Base-by-base conservation (phyloP, 2,888 invertebrate species). In the Cerastoderma edule region DNA sequence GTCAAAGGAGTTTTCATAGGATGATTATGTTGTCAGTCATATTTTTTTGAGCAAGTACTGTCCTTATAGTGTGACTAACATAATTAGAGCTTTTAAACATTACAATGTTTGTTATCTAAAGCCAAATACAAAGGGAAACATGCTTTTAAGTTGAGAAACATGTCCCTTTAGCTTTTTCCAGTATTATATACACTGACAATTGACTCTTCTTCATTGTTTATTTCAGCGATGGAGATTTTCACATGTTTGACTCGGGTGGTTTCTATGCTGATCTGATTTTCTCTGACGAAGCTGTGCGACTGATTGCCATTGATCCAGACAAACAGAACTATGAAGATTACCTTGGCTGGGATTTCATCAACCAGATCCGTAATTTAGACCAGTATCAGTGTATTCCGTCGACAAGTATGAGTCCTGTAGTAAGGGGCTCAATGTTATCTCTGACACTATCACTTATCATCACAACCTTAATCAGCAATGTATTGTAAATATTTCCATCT, bases 241-340 rank as follows among this genome's bases (percentile, higher is more conserved):
- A 97, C 90, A 97, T 99, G 98, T 99, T 98, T 93, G 95, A 95
- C 83, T 98, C 98, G 0, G 94, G 94, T 4, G 95, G 96, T 0
- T 97, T 97, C 0, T 96, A 95, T 93, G 95, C 96, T 48, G 99
- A 99, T 93, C 94, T 99, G 27, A 97, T 99, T 85, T 99, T 99
- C 94, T 97, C 97, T 93, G 99, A 99, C 92, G 97, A 98, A 0
- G 97, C 99, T 0, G 96, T 98, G 27, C 96, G 98, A 83, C 94
- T 99, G 33, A 95, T 95, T 85, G 94, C 96, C 0, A 94, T 99
- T 32, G 94, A 95, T 0, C 94, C 95, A 66, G 94, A 94, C 27
- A 79, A 84, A 32, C 91, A 92, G 77, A 86, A 84, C 64, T 92
- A 91, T 77, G 64, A 80, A 33, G 66, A 72, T 4, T 92, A 90